phyloP scores from a whole-genome alignment of 2,113 vertebrate species.

The Mobula hypostoma region DNA sequence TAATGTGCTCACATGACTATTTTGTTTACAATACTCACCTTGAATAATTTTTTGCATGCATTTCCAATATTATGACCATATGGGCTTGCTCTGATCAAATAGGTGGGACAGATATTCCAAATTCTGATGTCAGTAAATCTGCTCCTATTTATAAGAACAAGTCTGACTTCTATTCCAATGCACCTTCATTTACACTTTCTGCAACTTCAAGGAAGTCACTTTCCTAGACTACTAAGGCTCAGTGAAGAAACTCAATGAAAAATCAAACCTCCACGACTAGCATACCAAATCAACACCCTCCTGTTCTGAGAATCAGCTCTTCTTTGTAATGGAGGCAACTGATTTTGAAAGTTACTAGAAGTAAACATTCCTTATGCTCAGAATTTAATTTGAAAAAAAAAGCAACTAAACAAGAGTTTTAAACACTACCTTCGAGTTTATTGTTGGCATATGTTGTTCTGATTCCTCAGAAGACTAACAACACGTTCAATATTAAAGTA shows the following conservation, averaged over 20 bases:
- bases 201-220: not conserved
- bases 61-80: too few relatives aligned
- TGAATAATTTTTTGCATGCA: not conserved
- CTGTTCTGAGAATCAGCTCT: not conserved
- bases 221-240: not conserved
- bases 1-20: not conserved
- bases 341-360: not conserved
- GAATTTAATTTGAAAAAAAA: not conserved
- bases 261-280: not conserved
- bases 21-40: not conserved
- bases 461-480: not conserved
- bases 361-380: not conserved
- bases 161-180: too few relatives aligned
- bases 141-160: not conserved
- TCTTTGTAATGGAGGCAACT: not conserved
- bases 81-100: not conserved
- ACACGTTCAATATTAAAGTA: not conserved
- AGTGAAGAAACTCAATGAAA: not conserved
- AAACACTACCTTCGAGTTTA: not conserved
- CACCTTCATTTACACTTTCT: not conserved
- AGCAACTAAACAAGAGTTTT: not conserved
- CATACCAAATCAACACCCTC: not conserved
- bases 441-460: too few relatives aligned
- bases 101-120: not conserved
- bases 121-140: not conserved